Evolutionary conservation across 2,888 invertebrate genomes (phyloP).

Genomic region (Abscondita cerata): DNA sequence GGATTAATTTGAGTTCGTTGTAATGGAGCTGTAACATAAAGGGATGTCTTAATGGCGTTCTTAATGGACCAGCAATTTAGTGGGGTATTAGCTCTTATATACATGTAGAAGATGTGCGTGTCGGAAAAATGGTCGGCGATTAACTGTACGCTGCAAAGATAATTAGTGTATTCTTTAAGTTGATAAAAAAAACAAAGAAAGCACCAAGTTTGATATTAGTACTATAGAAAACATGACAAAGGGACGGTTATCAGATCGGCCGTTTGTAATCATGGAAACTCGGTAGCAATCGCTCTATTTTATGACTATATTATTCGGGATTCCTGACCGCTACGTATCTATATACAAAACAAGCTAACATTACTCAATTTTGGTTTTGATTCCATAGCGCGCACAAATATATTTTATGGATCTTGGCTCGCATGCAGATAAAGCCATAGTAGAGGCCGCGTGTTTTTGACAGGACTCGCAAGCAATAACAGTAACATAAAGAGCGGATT

Average conservation of each 20-base stretch:
- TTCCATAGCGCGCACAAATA: constrained; percentile 39
- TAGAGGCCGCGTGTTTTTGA: constrained; percentile 55
- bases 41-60: constrained; percentile 32
- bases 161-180: no score
- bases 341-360: constrained; percentile 39
- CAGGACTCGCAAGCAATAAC: constrained; percentile 56
- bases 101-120: background rate
- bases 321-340: constrained; percentile 36
- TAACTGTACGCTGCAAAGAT: no score
- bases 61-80: constrained; percentile 20
- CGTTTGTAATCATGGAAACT: constrained; percentile 29
- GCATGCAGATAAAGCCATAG: constrained; percentile 43
- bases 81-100: constrained; percentile 12
- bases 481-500: constrained; percentile 57
- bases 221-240: constrained; percentile 6
- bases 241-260: constrained; percentile 29
- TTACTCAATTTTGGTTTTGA: constrained; percentile 42
- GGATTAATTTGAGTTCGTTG: constrained; percentile 37
- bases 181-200: no score
- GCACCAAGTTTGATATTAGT: constrained; percentile 19
- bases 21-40: constrained; percentile 38
- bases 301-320: constrained; percentile 34
- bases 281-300: constrained; percentile 32
- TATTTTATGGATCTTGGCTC: constrained; percentile 43
- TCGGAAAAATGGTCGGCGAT: no score